Evolutionary conservation across 2,888 invertebrate species (phyloP), one percentile per base, ranked within the genome.

Genomic region (Leptopterna dolabrata): DNA sequence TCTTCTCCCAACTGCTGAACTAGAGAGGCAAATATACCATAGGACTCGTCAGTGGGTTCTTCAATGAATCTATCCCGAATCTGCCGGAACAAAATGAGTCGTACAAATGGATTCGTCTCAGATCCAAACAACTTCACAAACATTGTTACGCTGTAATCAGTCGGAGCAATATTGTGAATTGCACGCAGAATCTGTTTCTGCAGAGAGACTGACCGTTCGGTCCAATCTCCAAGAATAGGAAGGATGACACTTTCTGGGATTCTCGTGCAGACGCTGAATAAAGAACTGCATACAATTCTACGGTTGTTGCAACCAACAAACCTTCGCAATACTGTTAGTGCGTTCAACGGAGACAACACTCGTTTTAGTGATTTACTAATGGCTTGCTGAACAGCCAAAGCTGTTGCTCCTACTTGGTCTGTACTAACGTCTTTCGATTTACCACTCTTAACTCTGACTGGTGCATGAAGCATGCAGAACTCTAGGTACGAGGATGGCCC

Each of bases 401-500:
- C 51, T 3, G 16, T 7, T 51, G 7, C n/a, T 16, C 16, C 11
- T 51, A 13, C 51, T 51, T 51, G n/a, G n/a, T n/a, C n/a, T n/a
- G n/a, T n/a, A n/a, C n/a, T n/a, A n/a, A n/a, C n/a, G n/a, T n/a
- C n/a, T n/a, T n/a, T n/a, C n/a, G n/a, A n/a, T n/a, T n/a, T n/a
- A n/a, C n/a, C n/a, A n/a, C n/a, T n/a, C n/a, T n/a, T n/a, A n/a
- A n/a, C n/a, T n/a, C n/a, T 16, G n/a, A 27, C 71, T 36, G 89
- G 88, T 51, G 41, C 76, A 27, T 43, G 83, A 30, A 19, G n/a
- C n/a, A 24, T 16, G 41, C 76, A 47, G 27, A 88, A 0, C 36
- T 85, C 76, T n/a, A 83, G 41, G 83, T 82, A 88, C n/a, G 29
- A 41, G 14, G n/a, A 73, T 24, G 88, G 43, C 6, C 36, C 24